phyloP scores from a whole-genome alignment of 2,888 invertebrate genomes.

The Magallana nippona region DNA sequence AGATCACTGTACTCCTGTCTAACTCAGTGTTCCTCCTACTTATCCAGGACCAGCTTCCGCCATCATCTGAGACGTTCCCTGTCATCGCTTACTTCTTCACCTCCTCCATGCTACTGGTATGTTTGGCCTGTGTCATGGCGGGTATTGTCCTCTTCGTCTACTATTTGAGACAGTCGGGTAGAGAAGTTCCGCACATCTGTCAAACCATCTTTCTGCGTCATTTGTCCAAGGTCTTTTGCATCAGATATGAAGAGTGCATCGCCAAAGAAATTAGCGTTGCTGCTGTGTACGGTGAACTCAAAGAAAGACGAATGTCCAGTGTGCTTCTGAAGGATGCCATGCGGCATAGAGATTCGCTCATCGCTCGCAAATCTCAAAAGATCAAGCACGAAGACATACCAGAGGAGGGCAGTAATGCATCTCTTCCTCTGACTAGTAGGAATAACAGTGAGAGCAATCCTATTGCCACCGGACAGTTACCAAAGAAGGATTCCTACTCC shows the following conservation, averaged over 20 bases:
- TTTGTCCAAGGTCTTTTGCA: neutral
- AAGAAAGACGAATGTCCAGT: constrained; percentile 13
- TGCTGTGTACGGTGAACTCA: neutral
- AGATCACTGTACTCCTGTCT: constrained; percentile 43
- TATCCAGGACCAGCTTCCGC: constrained; percentile 41
- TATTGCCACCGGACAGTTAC: neutral
- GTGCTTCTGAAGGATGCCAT: neutral
- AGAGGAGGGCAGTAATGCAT: neutral
- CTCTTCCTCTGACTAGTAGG: neutral
- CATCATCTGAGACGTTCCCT: constrained; percentile 40
- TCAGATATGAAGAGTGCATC: constrained; percentile 6
- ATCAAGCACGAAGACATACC: neutral
- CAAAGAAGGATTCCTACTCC: neutral
- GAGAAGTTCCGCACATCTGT: neutral
- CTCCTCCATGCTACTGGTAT: constrained; percentile 37
- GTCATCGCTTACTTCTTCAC: constrained; percentile 41
- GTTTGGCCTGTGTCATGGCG: constrained; percentile 32
- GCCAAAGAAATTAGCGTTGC: neutral
- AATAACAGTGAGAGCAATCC: neutral
- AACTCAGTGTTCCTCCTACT: constrained; percentile 42
- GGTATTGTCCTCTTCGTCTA: constrained; percentile 23
- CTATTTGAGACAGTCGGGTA: neutral
- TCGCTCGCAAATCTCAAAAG: neutral
- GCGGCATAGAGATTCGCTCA: neutral
- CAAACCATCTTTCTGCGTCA: neutral